Percentiles rank a stretch among this genome's conserved stretches.
phyloP scores from a whole-genome alignment of 2,113 vertebrate genomes.

The Neofelis nebulosa region DNA sequence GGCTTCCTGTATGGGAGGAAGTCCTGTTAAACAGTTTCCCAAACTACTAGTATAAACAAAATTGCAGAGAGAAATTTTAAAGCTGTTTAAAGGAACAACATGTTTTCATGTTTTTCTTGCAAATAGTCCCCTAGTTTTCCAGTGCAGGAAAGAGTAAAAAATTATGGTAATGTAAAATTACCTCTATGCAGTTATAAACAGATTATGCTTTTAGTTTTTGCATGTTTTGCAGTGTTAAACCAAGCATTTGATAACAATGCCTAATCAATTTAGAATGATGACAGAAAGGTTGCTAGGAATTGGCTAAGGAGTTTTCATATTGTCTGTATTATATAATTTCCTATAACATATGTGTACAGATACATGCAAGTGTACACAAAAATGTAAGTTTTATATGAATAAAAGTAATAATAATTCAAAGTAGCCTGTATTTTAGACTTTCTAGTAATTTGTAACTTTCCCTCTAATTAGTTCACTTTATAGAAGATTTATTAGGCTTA shows the following conservation, averaged over 20 bases:
- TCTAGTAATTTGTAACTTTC: background rate
- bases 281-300: background rate
- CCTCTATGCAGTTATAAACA: background rate
- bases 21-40: background rate
- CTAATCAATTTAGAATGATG: background rate
- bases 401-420: slow-evolving; percentile 14
- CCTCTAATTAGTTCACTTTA: background rate
- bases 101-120: background rate
- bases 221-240: background rate
- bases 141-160: background rate
- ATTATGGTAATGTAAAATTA: background rate
- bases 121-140: background rate
- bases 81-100: background rate
- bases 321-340: background rate
- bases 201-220: background rate
- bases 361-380: background rate
- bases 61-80: background rate
- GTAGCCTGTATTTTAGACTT: background rate
- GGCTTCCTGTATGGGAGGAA: background rate
- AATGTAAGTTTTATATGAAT: slow-evolving; percentile 4
- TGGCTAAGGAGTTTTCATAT: background rate
- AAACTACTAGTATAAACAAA: slow-evolving; percentile 10
- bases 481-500: background rate
- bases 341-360: background rate
- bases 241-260: background rate